Evolutionary conservation across 1,140 invertebrate species (phyloP).

Genomic region (Cryptotermes secundus): DNA sequence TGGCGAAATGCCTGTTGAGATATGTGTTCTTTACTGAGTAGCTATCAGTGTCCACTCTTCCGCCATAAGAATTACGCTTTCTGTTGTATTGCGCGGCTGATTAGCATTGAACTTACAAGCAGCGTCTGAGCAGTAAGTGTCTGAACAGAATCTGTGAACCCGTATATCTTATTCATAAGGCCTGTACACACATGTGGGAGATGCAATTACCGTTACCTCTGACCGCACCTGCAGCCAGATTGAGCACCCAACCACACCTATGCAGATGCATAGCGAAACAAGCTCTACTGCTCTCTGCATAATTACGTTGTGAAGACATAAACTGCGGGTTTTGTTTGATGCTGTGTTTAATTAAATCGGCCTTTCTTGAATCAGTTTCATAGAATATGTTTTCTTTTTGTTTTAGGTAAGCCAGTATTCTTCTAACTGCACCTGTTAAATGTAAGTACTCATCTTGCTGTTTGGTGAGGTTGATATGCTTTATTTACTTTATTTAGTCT

Average conservation of each 20-base stretch:
- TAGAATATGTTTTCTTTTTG: background rate
- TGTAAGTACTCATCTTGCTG: background rate
- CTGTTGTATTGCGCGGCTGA: background rate
- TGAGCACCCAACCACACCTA: background rate
- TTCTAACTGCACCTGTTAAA: background rate
- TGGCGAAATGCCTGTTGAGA: too few species aligned
- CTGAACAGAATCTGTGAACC: background rate
- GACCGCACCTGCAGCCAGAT: background rate
- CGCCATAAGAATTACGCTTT: background rate
- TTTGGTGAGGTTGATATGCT: background rate
- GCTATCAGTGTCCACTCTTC: background rate
- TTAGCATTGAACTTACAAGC: background rate
- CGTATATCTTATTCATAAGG: background rate
- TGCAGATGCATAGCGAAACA: background rate
- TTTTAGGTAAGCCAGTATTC: background rate
- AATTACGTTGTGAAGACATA: background rate
- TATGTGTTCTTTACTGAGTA: background rate
- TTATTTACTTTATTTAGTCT: too few species aligned
- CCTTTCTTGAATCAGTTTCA: background rate
- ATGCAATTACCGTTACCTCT: background rate
- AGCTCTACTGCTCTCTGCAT: background rate
- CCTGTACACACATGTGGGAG: background rate
- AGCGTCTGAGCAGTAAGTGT: background rate
- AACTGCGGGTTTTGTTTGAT: background rate
- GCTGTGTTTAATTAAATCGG: background rate